Evolutionary conservation across 2,113 vertebrate genomes (phyloP), one percentile per base, ranked within the genome.

Genomic region (Corythaeola cristata): DNA sequence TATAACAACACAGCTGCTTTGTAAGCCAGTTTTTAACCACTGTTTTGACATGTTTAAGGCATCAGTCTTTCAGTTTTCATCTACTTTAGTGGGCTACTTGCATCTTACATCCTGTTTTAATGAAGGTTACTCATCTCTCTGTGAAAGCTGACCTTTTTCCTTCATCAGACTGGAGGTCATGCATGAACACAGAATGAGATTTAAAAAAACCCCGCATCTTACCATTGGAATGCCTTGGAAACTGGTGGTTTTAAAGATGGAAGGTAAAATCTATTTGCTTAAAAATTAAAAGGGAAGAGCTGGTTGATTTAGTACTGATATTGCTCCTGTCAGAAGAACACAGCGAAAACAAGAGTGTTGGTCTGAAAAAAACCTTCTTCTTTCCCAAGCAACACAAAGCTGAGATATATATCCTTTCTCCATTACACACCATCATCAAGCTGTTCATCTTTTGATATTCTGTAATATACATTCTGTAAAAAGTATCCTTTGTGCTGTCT

Each of bases 141-240:
- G 19, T 67, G 86, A 91, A 91, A 89, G 62, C 49, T 77, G 73
- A 93, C 53, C 58, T 95, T 96, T 92, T 88, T 71, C 66, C 77
- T 60, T 85, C 66, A 85, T 90, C 68, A 56, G 52, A 77, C 32
- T 74, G 20, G 32, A 92, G 59, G 80, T 93, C 81, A 73, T 30
- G 33, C 1, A 0, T 75, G 72, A 82, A 67, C 49, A 85, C 9
- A 63, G 59, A 88, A 62, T 41, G 72, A 85, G 56, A 26, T n/a
- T 62, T 74, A 30, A 32, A 77, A 62, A 49, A 49, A 44, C 12
- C 8, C 6, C 3, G 4, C 39, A 74, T 72, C 49, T 69, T 50
- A 33, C 60, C 17, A n/a, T 5, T 79, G 18, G n/a, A 75, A 88
- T 80, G 52, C 27, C 55, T 91, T 73, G 47, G 13, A 74, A 89